Percentiles rank a stretch among this genome's conserved stretches.
phyloP scores from a whole-genome alignment of 2,113 vertebrate genomes.

The Rousettus leschenaultii region DNA sequence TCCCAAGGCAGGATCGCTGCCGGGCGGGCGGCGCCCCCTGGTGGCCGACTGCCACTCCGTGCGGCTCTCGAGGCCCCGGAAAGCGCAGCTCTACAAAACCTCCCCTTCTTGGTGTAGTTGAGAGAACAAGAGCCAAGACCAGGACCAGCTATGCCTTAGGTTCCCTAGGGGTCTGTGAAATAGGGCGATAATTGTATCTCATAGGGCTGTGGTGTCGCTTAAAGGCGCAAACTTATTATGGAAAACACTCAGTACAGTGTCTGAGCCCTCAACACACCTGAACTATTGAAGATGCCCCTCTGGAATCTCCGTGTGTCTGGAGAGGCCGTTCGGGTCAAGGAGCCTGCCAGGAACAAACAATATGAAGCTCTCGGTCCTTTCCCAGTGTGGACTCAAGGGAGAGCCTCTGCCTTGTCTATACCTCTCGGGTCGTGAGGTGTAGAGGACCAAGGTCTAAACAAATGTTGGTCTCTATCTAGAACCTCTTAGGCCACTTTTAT shows the following conservation, averaged over 20 bases:
- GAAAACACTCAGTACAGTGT: neutral
- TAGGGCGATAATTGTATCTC: neutral
- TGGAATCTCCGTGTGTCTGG: neutral
- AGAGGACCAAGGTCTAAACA: neutral
- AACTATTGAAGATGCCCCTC: neutral
- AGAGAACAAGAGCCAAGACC: neutral
- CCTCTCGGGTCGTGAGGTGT: neutral
- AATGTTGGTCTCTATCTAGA: neutral
- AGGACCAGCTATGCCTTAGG: neutral
- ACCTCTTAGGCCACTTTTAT: neutral
- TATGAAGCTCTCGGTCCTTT: neutral
- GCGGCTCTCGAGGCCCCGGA: neutral
- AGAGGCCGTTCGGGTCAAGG: neutral
- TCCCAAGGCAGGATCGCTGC: fast-evolving
- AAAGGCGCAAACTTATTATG: neutral
- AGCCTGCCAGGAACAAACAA: neutral
- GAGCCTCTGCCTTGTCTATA: neutral
- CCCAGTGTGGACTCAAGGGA: neutral
- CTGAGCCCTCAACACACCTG: neutral
- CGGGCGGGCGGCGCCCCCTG: neutral
- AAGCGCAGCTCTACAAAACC: neutral
- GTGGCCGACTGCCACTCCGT: neutral
- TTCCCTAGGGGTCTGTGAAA: neutral
- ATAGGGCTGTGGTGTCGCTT: neutral
- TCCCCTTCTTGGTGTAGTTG: neutral